phyloP scores from a whole-genome alignment of 2,888 invertebrate species.

The Polylopha cassiicola region DNA sequence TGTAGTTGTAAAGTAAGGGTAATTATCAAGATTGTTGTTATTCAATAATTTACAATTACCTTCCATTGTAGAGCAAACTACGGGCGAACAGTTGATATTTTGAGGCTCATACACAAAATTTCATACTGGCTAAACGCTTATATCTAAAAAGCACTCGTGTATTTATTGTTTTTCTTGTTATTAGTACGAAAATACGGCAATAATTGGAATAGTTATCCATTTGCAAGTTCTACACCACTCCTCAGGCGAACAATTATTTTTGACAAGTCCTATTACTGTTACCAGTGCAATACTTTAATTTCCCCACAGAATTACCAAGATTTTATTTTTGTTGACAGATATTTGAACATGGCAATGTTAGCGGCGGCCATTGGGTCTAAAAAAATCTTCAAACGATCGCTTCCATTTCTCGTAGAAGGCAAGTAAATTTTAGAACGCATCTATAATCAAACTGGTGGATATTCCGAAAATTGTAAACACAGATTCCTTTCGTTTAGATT shows the following conservation, averaged over 20 bases:
- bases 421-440: constrained; percentile 17
- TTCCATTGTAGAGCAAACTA: constrained; percentile 13
- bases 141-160: constrained; percentile 1
- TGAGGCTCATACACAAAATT: constrained; percentile 6
- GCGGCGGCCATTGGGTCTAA: constrained; percentile 4
- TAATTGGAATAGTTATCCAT: constrained; percentile 19
- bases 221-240: constrained; percentile 21
- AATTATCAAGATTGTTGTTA: constrained; percentile 15
- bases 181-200: constrained; percentile 10
- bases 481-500: background rate
- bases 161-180: constrained; percentile 7
- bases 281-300: background rate
- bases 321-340: background rate
- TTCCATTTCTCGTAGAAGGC: constrained; percentile 15
- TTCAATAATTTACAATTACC: constrained; percentile 21
- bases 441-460: constrained; percentile 17
- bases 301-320: too few species aligned
- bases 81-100: constrained; percentile 3
- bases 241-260: constrained; percentile 18
- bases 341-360: constrained; percentile 9
- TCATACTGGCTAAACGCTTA: constrained; percentile 2
- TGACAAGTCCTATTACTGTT: constrained; percentile 15
- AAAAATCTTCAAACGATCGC: constrained; percentile 14
- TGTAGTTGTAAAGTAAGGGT: constrained; percentile 8
- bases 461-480: constrained; percentile 14